Evolutionary conservation across 2,113 vertebrate species (phyloP).

Genomic region (Tenebrosternarchus preto): DNA sequence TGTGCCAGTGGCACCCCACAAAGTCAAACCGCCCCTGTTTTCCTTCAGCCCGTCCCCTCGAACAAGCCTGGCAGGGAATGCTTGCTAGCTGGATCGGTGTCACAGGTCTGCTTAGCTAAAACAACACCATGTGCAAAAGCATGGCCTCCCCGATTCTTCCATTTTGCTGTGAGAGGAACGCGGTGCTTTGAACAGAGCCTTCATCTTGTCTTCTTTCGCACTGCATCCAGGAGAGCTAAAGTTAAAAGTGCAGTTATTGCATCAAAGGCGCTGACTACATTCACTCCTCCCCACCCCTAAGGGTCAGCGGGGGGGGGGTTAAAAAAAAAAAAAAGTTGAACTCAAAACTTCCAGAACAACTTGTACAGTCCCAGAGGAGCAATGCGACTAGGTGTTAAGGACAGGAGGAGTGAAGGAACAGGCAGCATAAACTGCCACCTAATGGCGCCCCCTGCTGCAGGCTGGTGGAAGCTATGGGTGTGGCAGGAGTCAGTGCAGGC

Average conservation of each 20-base stretch:
- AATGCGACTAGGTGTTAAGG: constrained; percentile 3
- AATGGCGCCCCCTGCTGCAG: constrained; percentile 13
- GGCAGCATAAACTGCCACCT: background rate
- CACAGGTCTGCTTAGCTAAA: constrained; percentile 51
- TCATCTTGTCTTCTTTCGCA: constrained; percentile 48
- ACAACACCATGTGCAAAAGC: background rate
- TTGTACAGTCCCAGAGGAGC: constrained; percentile 11
- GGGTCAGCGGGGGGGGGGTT: constrained; percentile 10
- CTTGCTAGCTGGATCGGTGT: constrained; percentile 52
- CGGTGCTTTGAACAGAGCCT: constrained; percentile 53
- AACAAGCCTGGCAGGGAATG: constrained; percentile 59
- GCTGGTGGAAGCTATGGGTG: constrained; percentile 22
- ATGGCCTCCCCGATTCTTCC: background rate
- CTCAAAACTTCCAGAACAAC: background rate
- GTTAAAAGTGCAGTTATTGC: constrained; percentile 72
- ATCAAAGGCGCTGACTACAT: constrained; percentile 62
- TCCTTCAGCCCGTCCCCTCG: constrained; percentile 13
- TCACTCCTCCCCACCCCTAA: constrained; percentile 38
- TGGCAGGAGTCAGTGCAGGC: constrained; percentile 13
- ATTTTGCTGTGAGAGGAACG: constrained; percentile 21
- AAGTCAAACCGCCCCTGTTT: constrained; percentile 17
- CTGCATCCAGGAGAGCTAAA: constrained; percentile 54
- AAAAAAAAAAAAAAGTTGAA: background rate
- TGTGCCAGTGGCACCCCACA: constrained; percentile 43
- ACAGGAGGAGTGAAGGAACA: constrained; percentile 9